Conservation (phyloP, 2,113 vertebrate genomes). For the Plestiodon gilberti region DNA sequence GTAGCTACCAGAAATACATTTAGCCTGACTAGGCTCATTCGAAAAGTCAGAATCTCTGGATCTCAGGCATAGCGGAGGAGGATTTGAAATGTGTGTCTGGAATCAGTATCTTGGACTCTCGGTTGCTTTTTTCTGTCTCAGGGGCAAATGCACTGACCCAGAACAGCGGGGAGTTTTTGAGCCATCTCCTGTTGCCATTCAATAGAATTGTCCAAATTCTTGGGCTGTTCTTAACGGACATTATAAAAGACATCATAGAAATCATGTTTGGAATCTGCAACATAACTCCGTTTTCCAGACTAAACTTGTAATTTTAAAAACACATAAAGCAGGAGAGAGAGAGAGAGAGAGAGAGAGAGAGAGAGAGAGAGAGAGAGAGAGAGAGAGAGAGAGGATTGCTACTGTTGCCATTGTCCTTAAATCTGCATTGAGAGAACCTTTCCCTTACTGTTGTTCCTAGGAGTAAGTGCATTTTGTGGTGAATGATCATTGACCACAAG, state of each 20-base stretch:
- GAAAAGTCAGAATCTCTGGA: not conserved
- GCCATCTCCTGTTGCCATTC: not conserved
- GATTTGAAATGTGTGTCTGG: not conserved
- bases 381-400: too few species aligned
- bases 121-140: not conserved
- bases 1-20: not conserved
- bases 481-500: too few species aligned
- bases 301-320: too few species aligned
- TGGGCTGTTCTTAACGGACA: not conserved
- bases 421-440: too few species aligned
- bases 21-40: accelerated
- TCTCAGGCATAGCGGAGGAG: not conserved
- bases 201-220: not conserved
- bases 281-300: too few species aligned
- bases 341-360: too few species aligned
- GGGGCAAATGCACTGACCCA: not conserved
- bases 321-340: too few species aligned
- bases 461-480: too few species aligned
- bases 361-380: too few species aligned
- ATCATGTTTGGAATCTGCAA: not conserved
- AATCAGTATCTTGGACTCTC: not conserved
- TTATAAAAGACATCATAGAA: not conserved
- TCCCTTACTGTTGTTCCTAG: too few species aligned
- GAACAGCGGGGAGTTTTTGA: not conserved
- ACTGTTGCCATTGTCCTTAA: too few species aligned